Evolutionary conservation across 2,888 invertebrate genomes (phyloP).

Genomic region (Parochlus steinenii): DNA sequence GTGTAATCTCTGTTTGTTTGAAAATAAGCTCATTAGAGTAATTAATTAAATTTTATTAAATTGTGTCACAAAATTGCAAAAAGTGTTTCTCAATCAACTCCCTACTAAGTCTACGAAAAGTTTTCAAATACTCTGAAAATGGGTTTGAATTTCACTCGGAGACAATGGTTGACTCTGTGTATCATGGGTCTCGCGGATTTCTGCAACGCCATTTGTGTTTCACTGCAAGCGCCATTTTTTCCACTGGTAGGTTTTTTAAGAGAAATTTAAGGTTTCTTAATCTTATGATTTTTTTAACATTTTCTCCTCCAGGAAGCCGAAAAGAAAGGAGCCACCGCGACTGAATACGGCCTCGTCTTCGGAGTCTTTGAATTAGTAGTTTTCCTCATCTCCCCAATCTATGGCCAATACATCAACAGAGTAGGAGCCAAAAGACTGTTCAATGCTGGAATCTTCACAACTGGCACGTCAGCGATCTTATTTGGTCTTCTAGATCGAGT

Average conservation of each 20-base stretch:
- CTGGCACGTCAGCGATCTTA: slow-evolving; percentile 65
- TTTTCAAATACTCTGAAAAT: too few species aligned
- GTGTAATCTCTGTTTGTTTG: too few species aligned
- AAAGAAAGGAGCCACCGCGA: slow-evolving; percentile 59
- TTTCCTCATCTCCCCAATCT: slow-evolving; percentile 65
- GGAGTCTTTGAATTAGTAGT: slow-evolving; percentile 73
- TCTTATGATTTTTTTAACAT: slow-evolving; percentile 20
- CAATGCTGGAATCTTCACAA: slow-evolving; percentile 66
- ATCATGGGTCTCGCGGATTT: slow-evolving; percentile 70
- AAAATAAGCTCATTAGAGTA: too few species aligned
- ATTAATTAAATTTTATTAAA: too few species aligned
- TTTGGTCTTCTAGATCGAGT: slow-evolving; percentile 37
- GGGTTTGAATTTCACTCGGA: slow-evolving; percentile 40
- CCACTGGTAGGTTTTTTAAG: too few species aligned
- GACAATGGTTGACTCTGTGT: slow-evolving; percentile 62
- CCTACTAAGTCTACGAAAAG: too few species aligned
- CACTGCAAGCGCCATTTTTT: slow-evolving; percentile 73
- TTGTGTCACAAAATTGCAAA: too few species aligned
- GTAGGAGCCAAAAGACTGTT: slow-evolving; percentile 67
- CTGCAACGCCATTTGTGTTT: slow-evolving; percentile 69
- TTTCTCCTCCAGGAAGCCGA: slow-evolving; percentile 67
- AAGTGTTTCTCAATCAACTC: too few species aligned
- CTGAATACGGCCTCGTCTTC: slow-evolving; percentile 75
- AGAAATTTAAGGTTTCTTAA: background rate
- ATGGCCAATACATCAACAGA: slow-evolving; percentile 59